Percentiles rank a stretch among this genome's conserved stretches.
Conservation (phyloP, 2,888 invertebrate species). For the Andrena bucephala region DNA sequence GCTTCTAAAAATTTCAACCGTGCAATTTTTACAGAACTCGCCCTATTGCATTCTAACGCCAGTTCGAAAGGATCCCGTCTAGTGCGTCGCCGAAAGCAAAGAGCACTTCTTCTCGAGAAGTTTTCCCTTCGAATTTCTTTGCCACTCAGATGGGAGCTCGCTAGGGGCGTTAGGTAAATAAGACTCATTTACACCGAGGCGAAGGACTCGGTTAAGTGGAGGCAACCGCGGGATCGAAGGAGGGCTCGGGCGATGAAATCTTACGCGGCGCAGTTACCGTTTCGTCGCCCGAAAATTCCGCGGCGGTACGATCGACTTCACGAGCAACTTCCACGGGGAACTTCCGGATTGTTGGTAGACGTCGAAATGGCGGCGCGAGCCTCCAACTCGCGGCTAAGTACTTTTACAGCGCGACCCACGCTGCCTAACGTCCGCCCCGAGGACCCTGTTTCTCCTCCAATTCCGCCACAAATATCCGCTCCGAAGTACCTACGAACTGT, state of each 20-base stretch:
- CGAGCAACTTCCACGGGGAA: slow-evolving; percentile 52
- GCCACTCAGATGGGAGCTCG: background rate
- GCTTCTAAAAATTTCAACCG: background rate
- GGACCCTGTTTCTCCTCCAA: slow-evolving; percentile 27
- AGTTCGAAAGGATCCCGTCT: background rate
- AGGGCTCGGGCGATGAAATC: slow-evolving; percentile 13
- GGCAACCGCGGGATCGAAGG: slow-evolving; percentile 5
- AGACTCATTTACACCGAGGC: slow-evolving; percentile 13
- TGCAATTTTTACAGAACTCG: background rate
- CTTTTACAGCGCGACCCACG: slow-evolving; percentile 39
- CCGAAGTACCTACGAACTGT: slow-evolving; percentile 27
- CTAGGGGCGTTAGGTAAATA: background rate
- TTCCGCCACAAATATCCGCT: slow-evolving; percentile 39
- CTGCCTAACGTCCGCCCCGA: background rate
- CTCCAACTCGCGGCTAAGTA: slow-evolving; percentile 42
- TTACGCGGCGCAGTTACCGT: slow-evolving; percentile 34
- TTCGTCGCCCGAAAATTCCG: slow-evolving; percentile 36
- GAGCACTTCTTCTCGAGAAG: background rate
- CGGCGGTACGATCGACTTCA: slow-evolving; percentile 25
- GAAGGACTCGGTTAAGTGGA: background rate
- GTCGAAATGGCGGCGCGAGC: slow-evolving; percentile 38
- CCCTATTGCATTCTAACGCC: background rate
- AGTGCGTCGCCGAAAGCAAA: background rate
- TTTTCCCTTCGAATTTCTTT: slow-evolving; percentile 1
- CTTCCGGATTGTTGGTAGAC: slow-evolving; percentile 54